Percentiles rank a stretch among this genome's conserved stretches.
These are phyloP conservation scores for Cydia fagiglandana DNA, from an alignment of 1,140 invertebrate species.

Conservation along the genomic window DNA sequence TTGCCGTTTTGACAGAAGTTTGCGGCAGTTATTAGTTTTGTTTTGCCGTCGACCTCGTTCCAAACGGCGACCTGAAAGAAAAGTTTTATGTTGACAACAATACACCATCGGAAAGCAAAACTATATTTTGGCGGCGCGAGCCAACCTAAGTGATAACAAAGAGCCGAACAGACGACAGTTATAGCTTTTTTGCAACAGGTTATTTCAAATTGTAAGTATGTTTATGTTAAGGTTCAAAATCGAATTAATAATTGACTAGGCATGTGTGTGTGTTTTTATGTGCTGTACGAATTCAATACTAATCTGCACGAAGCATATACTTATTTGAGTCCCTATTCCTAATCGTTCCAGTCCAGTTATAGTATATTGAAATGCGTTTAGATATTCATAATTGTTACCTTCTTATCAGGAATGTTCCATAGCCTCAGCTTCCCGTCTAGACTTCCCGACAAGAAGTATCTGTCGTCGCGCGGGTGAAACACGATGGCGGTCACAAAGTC, in stretches of 20 bases:
- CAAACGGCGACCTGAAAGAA: constrained; percentile 88
- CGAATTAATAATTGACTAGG: too few species aligned
- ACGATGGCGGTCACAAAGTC: constrained; percentile 99
- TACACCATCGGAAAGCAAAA: not conserved
- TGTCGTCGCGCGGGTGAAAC: constrained; percentile 97
- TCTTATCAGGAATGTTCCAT: constrained; percentile 99
- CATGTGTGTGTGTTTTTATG: too few species aligned
- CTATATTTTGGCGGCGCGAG: not conserved
- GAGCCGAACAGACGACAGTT: too few species aligned
- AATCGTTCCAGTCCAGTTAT: too few species aligned
- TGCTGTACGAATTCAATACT: too few species aligned
- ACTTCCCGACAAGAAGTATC: constrained; percentile 97
- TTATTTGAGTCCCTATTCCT: too few species aligned
- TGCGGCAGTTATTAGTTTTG: constrained; percentile 97
- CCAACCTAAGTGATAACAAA: too few species aligned
- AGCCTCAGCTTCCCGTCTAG: constrained; percentile 97
- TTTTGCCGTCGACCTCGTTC: constrained; percentile 97
- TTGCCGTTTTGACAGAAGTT: constrained; percentile 99
- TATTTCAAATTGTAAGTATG: too few species aligned
- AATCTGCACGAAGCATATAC: too few species aligned
- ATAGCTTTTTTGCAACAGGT: too few species aligned
- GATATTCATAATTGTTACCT: constrained; percentile 80
- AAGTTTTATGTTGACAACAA: constrained; percentile 12
- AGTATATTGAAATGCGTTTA: too few species aligned
- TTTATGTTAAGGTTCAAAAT: too few species aligned